Percentiles rank a stretch among this genome's conserved stretches.
These are phyloP conservation scores for Trichopria drosophilae DNA, from an alignment of 2,888 invertebrate genomes.

Conservation along the genomic window DNA sequence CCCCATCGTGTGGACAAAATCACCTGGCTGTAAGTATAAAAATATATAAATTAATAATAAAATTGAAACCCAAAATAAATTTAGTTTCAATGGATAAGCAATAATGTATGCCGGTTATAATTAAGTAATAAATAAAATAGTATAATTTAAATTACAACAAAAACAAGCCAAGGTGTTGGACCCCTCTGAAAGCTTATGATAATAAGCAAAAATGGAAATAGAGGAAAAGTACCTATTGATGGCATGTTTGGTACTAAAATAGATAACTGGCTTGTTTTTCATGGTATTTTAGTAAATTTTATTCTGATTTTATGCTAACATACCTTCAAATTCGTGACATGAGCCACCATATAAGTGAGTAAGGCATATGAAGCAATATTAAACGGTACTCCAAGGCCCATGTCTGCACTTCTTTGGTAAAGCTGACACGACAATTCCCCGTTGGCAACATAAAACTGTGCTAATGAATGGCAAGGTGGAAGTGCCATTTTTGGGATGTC, in stretches of 20 bases:
- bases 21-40: slow-evolving; percentile 71
- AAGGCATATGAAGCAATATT: slow-evolving; percentile 96
- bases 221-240: no score
- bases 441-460: slow-evolving; percentile 88
- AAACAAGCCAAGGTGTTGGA: no score
- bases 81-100: no score
- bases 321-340: slow-evolving; percentile 86
- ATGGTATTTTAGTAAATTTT: neutral
- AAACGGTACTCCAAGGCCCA: slow-evolving; percentile 97
- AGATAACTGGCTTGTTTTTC: neutral
- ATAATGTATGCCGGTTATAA: no score
- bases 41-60: neutral
- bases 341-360: slow-evolving; percentile 93
- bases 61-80: no score
- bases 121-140: no score
- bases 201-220: no score
- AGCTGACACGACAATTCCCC: slow-evolving; percentile 87
- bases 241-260: neutral
- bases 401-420: slow-evolving; percentile 95
- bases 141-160: no score
- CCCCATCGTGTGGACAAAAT: slow-evolving; percentile 92
- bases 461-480: slow-evolving; percentile 94
- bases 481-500: slow-evolving; percentile 90
- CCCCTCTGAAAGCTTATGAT: no score
- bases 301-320: slow-evolving; percentile 1